Evolutionary conservation across 1,140 invertebrate species (phyloP).

Genomic region (Coelopa frigida): DNA sequence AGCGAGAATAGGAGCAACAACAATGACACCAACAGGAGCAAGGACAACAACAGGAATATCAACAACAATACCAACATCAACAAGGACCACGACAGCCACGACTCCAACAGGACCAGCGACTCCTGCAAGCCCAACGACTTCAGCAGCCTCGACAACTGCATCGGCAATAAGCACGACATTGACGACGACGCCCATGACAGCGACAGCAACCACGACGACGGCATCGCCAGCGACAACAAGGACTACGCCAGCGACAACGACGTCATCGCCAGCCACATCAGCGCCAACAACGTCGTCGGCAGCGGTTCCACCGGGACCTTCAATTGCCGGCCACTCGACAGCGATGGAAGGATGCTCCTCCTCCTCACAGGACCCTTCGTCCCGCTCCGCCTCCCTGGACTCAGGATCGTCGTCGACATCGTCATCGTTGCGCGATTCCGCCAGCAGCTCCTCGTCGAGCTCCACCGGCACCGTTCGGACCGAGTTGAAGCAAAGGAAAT

Average conservation of each 20-base stretch:
- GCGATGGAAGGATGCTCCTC: conserved; percentile 4
- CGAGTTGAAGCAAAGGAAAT: conserved; percentile 31
- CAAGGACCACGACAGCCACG: too few relatives aligned
- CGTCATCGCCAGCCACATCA: conserved; percentile 3
- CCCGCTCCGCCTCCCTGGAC: conserved; percentile 25
- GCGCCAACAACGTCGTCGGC: conserved; percentile 22
- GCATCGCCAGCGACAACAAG: conserved; percentile 15
- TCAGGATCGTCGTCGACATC: conserved; percentile 23
- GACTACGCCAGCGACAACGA: conserved; percentile 14
- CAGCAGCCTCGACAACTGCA: conserved; percentile 3
- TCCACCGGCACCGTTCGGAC: conserved; percentile 41
- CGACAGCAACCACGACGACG: conserved; percentile 10
- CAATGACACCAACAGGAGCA: too few relatives aligned
- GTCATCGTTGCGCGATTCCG: conserved; percentile 10
- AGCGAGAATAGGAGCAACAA: too few relatives aligned
- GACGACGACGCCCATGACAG: background rate
- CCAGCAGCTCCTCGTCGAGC: conserved; percentile 24
- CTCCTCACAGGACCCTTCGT: conserved; percentile 6
- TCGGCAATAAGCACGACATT: background rate
- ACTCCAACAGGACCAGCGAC: too few relatives aligned
- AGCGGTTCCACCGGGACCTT: conserved; percentile 27
- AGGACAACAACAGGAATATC: too few relatives aligned
- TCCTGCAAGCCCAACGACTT: background rate
- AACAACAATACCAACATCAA: too few relatives aligned
- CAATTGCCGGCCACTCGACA: background rate